Conservation (phyloP, 2,888 invertebrate species). For the Bombylius discolor region DNA sequence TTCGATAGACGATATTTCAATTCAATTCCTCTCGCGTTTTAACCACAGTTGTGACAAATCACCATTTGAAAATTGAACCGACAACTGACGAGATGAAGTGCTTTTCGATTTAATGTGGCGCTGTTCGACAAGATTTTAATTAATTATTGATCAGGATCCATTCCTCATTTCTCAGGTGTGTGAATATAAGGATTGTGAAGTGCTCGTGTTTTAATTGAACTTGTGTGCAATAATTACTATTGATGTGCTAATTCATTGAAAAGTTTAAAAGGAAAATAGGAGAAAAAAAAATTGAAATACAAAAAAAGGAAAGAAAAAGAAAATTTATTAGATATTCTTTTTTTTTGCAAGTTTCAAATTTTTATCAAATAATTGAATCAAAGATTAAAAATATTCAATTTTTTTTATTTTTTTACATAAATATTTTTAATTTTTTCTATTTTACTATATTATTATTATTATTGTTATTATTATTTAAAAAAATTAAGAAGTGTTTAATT, state of each 20-base stretch:
- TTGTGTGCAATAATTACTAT: neutral
- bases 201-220: neutral
- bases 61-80: conserved; percentile 13
- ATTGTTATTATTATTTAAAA: too few relatives aligned
- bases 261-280: neutral
- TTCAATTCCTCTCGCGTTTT: neutral
- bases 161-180: too few relatives aligned
- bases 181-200: neutral
- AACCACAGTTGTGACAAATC: conserved; percentile 6
- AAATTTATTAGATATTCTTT: neutral
- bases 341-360: too few relatives aligned
- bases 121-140: conserved; percentile 1
- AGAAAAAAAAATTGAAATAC: neutral
- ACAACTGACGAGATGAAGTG: conserved; percentile 7
- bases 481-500: too few relatives aligned
- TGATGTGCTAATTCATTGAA: too few relatives aligned
- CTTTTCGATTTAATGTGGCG: conserved; percentile 1
- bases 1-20: neutral
- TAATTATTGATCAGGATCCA: conserved; percentile 1
- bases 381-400: too few relatives aligned
- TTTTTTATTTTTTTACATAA: too few relatives aligned
- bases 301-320: neutral
- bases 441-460: too few relatives aligned
- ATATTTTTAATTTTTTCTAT: too few relatives aligned
- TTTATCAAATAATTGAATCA: too few relatives aligned